Base-by-base conservation (phyloP, 2,797 vertebrate genomes). In the Cyclura pinguis region DNA sequence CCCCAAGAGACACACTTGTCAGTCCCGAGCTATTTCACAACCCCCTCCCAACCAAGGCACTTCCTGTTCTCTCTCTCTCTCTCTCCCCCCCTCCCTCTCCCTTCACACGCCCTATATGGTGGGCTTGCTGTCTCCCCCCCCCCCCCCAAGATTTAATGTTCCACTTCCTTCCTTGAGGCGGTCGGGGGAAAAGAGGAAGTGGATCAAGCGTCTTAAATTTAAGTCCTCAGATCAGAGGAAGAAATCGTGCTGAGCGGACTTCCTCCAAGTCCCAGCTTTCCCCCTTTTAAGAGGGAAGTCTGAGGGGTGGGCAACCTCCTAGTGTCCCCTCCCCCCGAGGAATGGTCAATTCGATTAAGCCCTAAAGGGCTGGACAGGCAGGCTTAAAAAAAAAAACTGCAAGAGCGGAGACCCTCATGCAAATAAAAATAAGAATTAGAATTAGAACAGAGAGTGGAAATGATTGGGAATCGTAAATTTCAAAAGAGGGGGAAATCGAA, bases 1-100 rank as follows among this genome's bases (percentile, higher is more conserved):
- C 96, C 97, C 96, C 94, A 94, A 64, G 89, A 77, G 95, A 90
- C 47, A 90, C 95, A 92, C 38, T 92, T 96, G 96, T 95, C 95
- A 94, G 77, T 78, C 89, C 64, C 22, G n/a, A 90, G 52, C 20
- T 93, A 97, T 97, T 95, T 95, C 93, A 47, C 42, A 47, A 47
- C 42, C 42, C 42, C 42, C 42, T 3, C 2, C 42, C 42, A 47
- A 47, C 42, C 42, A 47, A 47, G 2, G 42, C 42, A 47, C 42
- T 4, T 47, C 42, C 42, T 47, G 42, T 47, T 47, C 42, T 47
- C 42, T 47, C 42, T 47, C 42, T 47, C 42, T 47, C 42, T 47
- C 42, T 42, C 42, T 55, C 27, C 27, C 59, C 32, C 2, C 16
- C 20, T 1, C 4, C 27, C 24, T 59, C 59, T 14, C 1, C 57